Percentiles rank a stretch among this genome's conserved stretches.
Evolutionary conservation across 2,888 invertebrate genomes (phyloP).

Genomic region (Osmoderma eremita): DNA sequence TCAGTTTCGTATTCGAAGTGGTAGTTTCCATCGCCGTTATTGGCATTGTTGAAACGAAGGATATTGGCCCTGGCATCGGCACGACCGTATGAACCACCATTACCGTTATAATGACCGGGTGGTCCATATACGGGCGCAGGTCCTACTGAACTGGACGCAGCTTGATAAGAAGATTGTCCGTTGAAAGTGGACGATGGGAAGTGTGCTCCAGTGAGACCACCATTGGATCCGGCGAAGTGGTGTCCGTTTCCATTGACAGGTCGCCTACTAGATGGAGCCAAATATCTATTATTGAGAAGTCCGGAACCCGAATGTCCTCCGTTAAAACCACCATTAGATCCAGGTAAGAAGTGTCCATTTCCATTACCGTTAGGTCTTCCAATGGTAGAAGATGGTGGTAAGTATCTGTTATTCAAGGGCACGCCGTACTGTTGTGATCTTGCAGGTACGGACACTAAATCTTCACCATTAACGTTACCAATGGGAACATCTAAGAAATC

Average conservation of each 20-base stretch:
- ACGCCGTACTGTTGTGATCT: constrained; percentile 52
- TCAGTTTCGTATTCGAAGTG: constrained; percentile 63
- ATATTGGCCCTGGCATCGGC: constrained; percentile 49
- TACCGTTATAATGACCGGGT: constrained; percentile 14
- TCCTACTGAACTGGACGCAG: constrained; percentile 44
- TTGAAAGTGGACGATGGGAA: too few relatives aligned
- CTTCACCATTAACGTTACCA: too few relatives aligned
- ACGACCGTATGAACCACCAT: constrained; percentile 53
- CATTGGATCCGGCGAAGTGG: neutral
- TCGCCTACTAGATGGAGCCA: too few relatives aligned
- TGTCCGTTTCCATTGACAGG: too few relatives aligned
- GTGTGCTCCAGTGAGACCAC: neutral
- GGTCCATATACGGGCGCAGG: constrained; percentile 18
- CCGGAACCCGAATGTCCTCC: neutral
- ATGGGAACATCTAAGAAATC: constrained; percentile 42
- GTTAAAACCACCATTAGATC: neutral
- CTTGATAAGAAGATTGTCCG: too few relatives aligned
- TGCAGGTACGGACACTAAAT: too few relatives aligned
- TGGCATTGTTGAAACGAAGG: constrained; percentile 61
- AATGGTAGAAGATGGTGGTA: constrained; percentile 48
- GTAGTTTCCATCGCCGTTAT: constrained; percentile 65
- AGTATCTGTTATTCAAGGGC: constrained; percentile 66
- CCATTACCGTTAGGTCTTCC: neutral
- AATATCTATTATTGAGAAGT: too few relatives aligned
- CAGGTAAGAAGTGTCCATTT: neutral